A percentile compares a stretch with the other conserved stretches of the same genome.
These are phyloP conservation scores for Monodelphis domestica DNA, from an alignment of 2,797 vertebrate species.

Conservation along the genomic window DNA sequence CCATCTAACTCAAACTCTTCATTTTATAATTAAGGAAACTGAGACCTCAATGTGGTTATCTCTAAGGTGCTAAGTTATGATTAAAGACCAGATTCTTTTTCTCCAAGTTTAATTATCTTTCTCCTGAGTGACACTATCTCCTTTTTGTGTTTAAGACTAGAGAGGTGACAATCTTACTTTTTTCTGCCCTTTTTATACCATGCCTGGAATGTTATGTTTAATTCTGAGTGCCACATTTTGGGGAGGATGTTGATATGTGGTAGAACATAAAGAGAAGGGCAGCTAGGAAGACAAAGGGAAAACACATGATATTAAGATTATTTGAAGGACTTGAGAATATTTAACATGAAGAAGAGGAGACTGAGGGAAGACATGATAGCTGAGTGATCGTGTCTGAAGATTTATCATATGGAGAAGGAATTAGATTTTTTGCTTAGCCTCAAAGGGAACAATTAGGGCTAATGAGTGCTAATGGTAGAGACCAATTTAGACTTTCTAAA, in stretches of 20 bases:
- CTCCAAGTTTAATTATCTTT: background rate
- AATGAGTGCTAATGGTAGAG: background rate
- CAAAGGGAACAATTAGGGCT: background rate
- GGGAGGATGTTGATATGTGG: background rate
- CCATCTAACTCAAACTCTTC: background rate
- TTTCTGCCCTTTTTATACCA: background rate
- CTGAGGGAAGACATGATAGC: background rate
- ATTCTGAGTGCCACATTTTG: background rate
- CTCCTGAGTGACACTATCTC: background rate
- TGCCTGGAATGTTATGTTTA: background rate
- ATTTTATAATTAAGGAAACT: background rate
- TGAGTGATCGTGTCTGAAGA: background rate
- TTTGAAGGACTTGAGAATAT: background rate
- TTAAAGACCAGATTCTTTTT: background rate
- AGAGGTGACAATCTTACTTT: background rate
- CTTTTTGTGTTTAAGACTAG: background rate
- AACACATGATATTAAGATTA: background rate
- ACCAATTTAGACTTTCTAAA: background rate
- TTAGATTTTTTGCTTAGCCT: background rate
- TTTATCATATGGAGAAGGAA: background rate
- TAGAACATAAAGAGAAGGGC: background rate
- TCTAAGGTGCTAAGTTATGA: background rate
- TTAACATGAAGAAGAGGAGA: background rate
- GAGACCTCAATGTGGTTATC: background rate
- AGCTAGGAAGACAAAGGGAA: background rate